Evolutionary conservation across 30 jellyfish, hydroid and myxozoan genomes (phyloP), one percentile per base, ranked within the genome.

Genomic region (Catostylus mosaicus): DNA sequence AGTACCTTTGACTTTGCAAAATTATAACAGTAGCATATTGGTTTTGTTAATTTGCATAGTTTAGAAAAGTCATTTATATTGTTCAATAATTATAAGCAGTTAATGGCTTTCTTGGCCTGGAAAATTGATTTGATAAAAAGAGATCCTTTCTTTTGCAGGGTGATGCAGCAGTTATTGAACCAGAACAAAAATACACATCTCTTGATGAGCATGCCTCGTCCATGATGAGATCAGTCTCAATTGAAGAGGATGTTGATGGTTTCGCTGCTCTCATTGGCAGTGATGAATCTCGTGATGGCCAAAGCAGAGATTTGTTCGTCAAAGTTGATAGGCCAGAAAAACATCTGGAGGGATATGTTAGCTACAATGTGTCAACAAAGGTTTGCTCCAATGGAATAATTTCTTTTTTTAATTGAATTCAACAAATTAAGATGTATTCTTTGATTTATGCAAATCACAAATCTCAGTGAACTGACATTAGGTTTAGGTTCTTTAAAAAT

Each of bases 251-350:
- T 62, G 79, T 62, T 9, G 96, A 83, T 64, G 60, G 85, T 9
- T 74, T 77, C 32, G 77, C 85, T 12, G 90, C 95, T 31, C 32
- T 72, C 73, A 37, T 68, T 71, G 88, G 88, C 56, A 75, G 86
- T 34, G 88, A 78, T 29, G 98, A 93, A 5, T 82, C 98, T 18
- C 96, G 75, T 68, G 59, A 54, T 59, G 80, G 72, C 6, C 63
- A 57, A 18, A 22, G 40, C 43, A 76, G 76, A 86, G 98, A 93
- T 54, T 71, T 93, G 85, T 82, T 93, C 82, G 98, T 93, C 57
- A 93, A 88, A 74, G 98, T 93, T 23, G 98, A 93, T 47, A 87
- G 73, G 30, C 98, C 98, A 8, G 98, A 93, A 34, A 93, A 93
- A 67, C 98, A 93, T 50, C 84, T 82, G 71, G 98, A 88, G 29